Conservation (phyloP, 2,113 vertebrate species). For the Girardinichthys multiradiatus region DNA sequence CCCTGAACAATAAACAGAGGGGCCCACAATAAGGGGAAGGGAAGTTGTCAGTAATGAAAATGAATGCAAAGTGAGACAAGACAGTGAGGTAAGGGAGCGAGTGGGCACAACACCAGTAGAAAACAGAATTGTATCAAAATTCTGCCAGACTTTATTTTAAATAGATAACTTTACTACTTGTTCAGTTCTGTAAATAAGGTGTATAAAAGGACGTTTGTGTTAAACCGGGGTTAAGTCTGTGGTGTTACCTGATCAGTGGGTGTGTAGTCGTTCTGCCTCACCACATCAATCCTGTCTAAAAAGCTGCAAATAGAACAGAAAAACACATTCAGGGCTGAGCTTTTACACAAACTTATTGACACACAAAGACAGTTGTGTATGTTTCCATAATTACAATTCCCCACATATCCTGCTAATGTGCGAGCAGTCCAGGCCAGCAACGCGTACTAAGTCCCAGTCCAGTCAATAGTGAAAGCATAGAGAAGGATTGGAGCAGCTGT, state of each 20-base stretch:
- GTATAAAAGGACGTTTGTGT: background rate
- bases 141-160: background rate
- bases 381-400: background rate
- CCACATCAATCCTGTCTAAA: constrained; percentile 73
- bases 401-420: background rate
- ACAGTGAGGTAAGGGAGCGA: background rate
- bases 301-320: constrained; percentile 62
- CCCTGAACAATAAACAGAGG: background rate
- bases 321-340: constrained; percentile 18
- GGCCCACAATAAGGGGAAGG: background rate
- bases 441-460: background rate
- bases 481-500: constrained; percentile 16
- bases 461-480: constrained; percentile 8
- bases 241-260: constrained; percentile 74
- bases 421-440: background rate
- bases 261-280: constrained; percentile 74
- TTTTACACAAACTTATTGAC: background rate
- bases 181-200: background rate
- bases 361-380: background rate
- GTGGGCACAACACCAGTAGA: background rate
- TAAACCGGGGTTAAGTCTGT: background rate
- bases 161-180: background rate
- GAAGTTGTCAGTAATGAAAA: background rate
- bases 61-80: background rate
- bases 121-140: background rate